Conservation (phyloP, 2,888 invertebrate genomes). For the Hermaeophaga mercurialis region DNA sequence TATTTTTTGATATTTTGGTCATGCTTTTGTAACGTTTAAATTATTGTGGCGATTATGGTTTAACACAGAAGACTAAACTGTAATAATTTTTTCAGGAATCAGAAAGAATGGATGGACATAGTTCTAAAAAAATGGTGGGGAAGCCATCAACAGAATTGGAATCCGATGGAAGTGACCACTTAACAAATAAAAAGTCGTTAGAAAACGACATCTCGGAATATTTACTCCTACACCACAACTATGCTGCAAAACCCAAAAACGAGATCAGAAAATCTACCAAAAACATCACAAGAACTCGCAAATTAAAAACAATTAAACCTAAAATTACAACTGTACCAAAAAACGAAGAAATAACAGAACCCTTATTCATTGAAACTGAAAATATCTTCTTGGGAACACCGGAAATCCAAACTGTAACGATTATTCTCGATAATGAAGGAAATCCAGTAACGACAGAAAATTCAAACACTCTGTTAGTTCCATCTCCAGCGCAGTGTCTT, state of each 20-base stretch:
- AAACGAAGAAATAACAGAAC: background rate
- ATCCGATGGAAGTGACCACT: slow-evolving; percentile 67
- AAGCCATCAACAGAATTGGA: slow-evolving; percentile 83
- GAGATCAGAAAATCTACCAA: slow-evolving; percentile 10
- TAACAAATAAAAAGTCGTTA: slow-evolving; percentile 40
- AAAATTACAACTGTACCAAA: slow-evolving; percentile 28
- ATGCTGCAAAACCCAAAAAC: slow-evolving; percentile 47
- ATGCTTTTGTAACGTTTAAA: too few relatives aligned
- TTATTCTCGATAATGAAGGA: slow-evolving; percentile 61
- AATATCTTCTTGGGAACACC: slow-evolving; percentile 68
- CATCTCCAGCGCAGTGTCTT: slow-evolving; percentile 29
- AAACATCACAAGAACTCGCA: slow-evolving; percentile 17
- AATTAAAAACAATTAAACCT: slow-evolving; percentile 39
- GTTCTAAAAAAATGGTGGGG: slow-evolving; percentile 83
- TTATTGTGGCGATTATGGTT: too few relatives aligned
- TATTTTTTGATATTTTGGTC: too few relatives aligned
- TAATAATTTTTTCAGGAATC: slow-evolving; percentile 52
- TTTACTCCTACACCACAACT: slow-evolving; percentile 53
- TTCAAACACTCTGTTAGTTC: slow-evolving; percentile 28
- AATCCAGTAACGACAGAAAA: slow-evolving; percentile 19
- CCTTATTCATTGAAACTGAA: slow-evolving; percentile 11
- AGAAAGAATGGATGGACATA: slow-evolving; percentile 56
- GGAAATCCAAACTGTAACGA: slow-evolving; percentile 73
- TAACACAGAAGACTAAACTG: too few relatives aligned
- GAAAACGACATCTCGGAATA: slow-evolving; percentile 51